Conservation (phyloP, 2,113 vertebrate genomes). For the Chionomys nivalis region DNA sequence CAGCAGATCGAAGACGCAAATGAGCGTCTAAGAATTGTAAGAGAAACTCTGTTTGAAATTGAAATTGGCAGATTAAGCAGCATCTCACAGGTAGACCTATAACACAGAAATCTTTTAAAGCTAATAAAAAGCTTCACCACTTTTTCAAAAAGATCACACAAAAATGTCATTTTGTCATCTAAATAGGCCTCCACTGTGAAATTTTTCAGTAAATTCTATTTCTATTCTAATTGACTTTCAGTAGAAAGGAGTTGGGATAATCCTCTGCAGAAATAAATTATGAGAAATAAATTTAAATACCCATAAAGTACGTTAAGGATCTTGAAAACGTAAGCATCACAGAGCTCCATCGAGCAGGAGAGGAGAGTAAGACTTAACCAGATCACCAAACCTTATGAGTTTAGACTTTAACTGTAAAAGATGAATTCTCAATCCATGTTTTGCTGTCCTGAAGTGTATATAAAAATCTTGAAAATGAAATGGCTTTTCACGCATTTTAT, state of each 20-base stretch:
- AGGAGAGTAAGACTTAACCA: neutral
- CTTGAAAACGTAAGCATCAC: neutral
- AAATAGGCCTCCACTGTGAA: neutral
- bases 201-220: constrained; percentile 3
- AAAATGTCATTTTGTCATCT: constrained; percentile 2
- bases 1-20: neutral
- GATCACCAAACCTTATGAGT: neutral
- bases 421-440: neutral
- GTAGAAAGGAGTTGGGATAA: constrained; percentile 13
- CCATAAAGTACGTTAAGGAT: neutral
- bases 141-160: neutral
- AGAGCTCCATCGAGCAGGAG: neutral
- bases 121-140: neutral
- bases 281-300: constrained; percentile 10
- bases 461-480: neutral
- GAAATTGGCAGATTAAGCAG: neutral
- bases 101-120: constrained; percentile 20
- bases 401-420: constrained; percentile 19
- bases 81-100: neutral
- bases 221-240: constrained; percentile 24
- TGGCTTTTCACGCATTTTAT: neutral
- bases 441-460: constrained; percentile 6
- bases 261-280: neutral
- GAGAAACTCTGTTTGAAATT: neutral
- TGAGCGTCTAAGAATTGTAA: neutral